Conservation (phyloP, 2,888 invertebrate species). For the Aradus depressus region DNA sequence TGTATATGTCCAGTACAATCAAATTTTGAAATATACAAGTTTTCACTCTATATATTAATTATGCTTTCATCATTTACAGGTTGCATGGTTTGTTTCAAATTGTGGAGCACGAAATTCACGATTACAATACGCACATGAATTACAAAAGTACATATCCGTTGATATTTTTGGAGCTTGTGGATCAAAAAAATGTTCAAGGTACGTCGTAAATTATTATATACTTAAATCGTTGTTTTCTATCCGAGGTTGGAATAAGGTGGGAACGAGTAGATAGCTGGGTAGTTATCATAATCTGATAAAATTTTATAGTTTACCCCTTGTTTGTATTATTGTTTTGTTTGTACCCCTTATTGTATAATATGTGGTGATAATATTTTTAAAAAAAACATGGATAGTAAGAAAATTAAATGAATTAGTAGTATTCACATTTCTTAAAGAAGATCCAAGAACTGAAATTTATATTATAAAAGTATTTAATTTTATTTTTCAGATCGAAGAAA, state of each 20-base stretch:
- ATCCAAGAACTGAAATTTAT: neutral
- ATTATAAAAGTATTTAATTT: neutral
- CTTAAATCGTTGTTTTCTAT: no score
- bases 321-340: no score
- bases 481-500: constrained; percentile 43
- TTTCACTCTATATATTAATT: neutral
- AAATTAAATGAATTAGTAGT: neutral
- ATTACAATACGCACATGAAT: constrained; percentile 72
- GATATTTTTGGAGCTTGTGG: constrained; percentile 91
- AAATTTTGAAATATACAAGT: no score
- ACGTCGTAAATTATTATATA: no score
- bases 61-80: constrained; percentile 38
- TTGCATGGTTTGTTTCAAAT: constrained; percentile 97
- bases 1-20: no score
- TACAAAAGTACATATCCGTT: constrained; percentile 74
- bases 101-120: constrained; percentile 87
- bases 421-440: neutral
- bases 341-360: no score
- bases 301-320: no score
- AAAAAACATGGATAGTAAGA: neutral
- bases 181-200: constrained; percentile 66
- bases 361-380: neutral
- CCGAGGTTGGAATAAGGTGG: no score
- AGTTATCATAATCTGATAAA: no score
- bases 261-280: no score